Base-by-base conservation (phyloP, 1,140 invertebrate genomes). In the Chironomus tepperi region DNA sequence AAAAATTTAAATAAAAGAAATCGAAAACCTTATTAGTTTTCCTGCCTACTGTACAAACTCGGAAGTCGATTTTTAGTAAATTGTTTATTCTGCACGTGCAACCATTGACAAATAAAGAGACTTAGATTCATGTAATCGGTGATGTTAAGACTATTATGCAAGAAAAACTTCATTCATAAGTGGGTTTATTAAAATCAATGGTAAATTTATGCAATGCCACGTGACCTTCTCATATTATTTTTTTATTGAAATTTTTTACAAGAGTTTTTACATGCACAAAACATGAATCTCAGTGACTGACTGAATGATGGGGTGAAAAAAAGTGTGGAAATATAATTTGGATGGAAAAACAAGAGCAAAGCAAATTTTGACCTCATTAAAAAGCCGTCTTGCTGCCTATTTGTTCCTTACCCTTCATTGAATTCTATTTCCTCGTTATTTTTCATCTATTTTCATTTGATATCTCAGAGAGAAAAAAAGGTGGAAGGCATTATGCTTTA, bases 181-280 rank as follows among this genome's bases (percentile, higher is more conserved):
- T 57, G 47, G 47, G 47, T 57, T 57, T 57, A 57, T 57, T 57
- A 57, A 57, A 57, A 57, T 57, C 47, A 57, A 57, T 57, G 47
- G n/a, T 12, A n/a, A 57, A 57, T 57, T 57, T 57, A n/a, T 15
- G 47, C n/a, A 5, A n/a, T 57, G 47, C 47, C 47, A 57, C 47
- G 47, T 57, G 47, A 57, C 47, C 47, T 57, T 57, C n/a, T 57
- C 24, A 5, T 34, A 34, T 57, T 57, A 57, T 12, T 15, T 57
- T 57, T 57, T 57, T 15, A 2, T 2, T 34, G 0, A 15, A 57
- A n/a, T 1, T 57, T n/a, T 12, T 57, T n/a, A 57, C 12, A n/a
- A 57, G 47, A 57, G 3, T 57, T 57, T 57, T 57, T 57, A n/a
- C n/a, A 57, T 12, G 3, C 47, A n/a, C 47, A 3, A 3, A 2